Percentiles rank a stretch among this genome's conserved stretches.
These are phyloP conservation scores for Cosmia trapezina DNA, from an alignment of 2,888 invertebrate species.

Conservation along the genomic window DNA sequence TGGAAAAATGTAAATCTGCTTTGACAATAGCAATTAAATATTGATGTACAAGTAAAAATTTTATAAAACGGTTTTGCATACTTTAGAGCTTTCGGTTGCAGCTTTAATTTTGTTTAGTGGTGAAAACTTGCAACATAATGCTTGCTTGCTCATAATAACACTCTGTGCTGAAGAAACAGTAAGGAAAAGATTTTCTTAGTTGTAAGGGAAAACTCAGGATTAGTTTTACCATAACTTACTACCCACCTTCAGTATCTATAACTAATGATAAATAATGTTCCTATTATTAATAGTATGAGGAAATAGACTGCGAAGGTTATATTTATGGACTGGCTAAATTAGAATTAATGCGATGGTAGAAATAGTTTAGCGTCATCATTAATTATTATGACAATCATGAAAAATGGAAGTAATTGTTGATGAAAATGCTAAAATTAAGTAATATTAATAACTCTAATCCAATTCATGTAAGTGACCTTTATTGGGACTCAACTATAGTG, in stretches of 20 bases:
- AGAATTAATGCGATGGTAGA: conserved; percentile 30
- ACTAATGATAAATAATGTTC: conserved; percentile 24
- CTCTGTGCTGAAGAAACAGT: not conserved
- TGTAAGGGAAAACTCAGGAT: not conserved
- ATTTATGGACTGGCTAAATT: conserved; percentile 20
- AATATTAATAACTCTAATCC: not conserved
- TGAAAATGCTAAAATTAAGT: not conserved
- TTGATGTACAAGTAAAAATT: not conserved
- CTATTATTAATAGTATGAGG: conserved; percentile 15
- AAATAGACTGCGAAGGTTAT: conserved; percentile 9
- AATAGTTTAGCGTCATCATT: conserved; percentile 14
- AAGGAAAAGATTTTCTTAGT: not conserved
- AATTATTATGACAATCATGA: conserved; percentile 22
- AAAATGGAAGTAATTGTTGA: conserved; percentile 6
- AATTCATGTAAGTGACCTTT: not conserved
- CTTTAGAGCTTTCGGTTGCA: not conserved
- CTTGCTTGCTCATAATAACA: too few relatives aligned
- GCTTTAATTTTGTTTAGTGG: not conserved
- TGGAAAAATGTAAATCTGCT: not conserved
- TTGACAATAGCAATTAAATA: not conserved
- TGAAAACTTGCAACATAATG: not conserved
- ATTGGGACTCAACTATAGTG: not conserved
- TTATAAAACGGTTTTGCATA: not conserved
- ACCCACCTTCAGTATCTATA: conserved; percentile 1
- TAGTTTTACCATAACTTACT: not conserved